Base-by-base conservation (phyloP, 2,797 vertebrate genomes). In the Danio choprae region DNA sequence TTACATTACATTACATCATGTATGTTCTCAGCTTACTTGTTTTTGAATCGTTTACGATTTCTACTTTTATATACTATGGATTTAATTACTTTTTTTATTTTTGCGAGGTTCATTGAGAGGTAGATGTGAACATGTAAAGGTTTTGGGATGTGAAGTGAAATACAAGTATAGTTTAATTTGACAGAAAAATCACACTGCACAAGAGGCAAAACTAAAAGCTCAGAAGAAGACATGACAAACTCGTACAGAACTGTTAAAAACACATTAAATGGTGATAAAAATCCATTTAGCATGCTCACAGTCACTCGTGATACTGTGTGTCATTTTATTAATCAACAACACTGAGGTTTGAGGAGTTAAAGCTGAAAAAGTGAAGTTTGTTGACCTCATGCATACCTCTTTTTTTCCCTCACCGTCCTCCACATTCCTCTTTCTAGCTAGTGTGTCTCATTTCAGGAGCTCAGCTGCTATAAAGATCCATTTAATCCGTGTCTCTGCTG, bases 381-480 rank as follows among this genome's bases (percentile, higher is more conserved):
- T 68, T n/a, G 15, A 69, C 38, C 69, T 58, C 38, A 4, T 73
- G 13, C 40, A 29, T 22, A 10, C 43, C 53, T 58, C 40, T 29
- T 22, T 22, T 20, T 41, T 67, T 29, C 1, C 29, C 29, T 3
- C n/a, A 44, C 13, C 50, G 6, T 67, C 43, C 18, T 29, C 53
- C 44, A 20, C 36, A 4, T 71, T 12, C 4, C 58, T 40, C 44
- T 68, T 12, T 69, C 46, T 51, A 36, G 67, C 67, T 53, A 53
- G 67, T 53, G 64, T 51, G n/a, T 71, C n/a, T 71, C 11, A 43
- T 56, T 41, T 43, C 51, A 43, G 51, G n/a, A 41, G 51, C 51
- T 71, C 51, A 71, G 50, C 69, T 71, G 69, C 69, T 20, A 22
- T 43, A 22, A 71, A 71, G 51, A 71, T 56, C 18, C 38, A 22